These are phyloP conservation scores for Gymnocephalus cernua DNA, from an alignment of 2,113 vertebrate species.

Conservation along the genomic window DNA sequence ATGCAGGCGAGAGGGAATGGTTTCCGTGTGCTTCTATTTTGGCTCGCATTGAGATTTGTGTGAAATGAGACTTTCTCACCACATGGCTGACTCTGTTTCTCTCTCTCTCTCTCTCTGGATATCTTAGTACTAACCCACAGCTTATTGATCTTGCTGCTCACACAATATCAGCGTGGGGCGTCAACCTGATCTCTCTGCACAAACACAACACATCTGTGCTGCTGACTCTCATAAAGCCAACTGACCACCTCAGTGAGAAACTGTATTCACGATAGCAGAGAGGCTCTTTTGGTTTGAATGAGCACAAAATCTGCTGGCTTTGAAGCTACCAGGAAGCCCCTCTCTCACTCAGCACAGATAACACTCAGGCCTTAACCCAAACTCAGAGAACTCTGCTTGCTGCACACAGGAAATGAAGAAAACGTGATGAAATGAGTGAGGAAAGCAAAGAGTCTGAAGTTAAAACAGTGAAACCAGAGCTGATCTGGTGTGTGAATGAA, in stretches of 20 bases:
- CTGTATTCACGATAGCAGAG: constrained; percentile 30
- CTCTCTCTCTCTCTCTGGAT: constrained; percentile 2
- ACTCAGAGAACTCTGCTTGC: constrained; percentile 63
- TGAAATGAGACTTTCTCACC: constrained; percentile 46
- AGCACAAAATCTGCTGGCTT: constrained; percentile 65
- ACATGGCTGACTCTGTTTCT: constrained; percentile 31
- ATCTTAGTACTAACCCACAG: constrained; percentile 33
- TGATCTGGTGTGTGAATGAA: not conserved
- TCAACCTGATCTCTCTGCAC: constrained; percentile 46
- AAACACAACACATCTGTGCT: constrained; percentile 70
- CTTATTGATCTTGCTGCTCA: constrained; percentile 59
- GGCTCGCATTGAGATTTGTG: constrained; percentile 51
- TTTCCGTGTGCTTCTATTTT: constrained; percentile 70
- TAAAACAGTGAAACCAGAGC: constrained; percentile 38
- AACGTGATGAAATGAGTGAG: constrained; percentile 63
- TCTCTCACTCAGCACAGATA: constrained; percentile 62
- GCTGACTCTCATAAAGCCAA: constrained; percentile 60
- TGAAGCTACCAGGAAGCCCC: constrained; percentile 67
- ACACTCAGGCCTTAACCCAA: constrained; percentile 48
- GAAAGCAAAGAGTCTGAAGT: constrained; percentile 46
- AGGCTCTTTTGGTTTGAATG: constrained; percentile 37
- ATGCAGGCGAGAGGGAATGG: constrained; percentile 38
- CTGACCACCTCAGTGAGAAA: constrained; percentile 58
- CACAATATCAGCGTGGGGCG: constrained; percentile 39
- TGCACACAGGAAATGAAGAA: constrained; percentile 82